Base-by-base conservation (phyloP, 2,888 invertebrate genomes). In the Megalurothrips usitatus region DNA sequence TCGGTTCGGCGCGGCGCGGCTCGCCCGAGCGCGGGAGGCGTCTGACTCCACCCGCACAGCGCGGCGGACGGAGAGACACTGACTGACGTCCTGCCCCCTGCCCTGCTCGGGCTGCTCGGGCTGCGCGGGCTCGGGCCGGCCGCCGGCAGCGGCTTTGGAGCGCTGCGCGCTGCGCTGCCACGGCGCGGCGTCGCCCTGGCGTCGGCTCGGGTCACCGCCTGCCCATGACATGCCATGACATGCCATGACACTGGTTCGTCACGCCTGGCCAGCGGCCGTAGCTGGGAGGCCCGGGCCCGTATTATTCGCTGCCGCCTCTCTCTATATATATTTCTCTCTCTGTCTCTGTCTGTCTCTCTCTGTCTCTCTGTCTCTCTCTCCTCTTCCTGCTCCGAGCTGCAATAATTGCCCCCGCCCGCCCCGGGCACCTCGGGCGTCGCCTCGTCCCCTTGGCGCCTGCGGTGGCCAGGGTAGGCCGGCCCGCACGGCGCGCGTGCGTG, bases 21-120 rank as follows among this genome's bases (percentile, higher is more conserved):
- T 14, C 58, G 58, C 19, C n/a, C 14, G 58, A 17, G n/a, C 34
- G 34, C 34, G 58, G 17, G 58, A 6, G 52, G 14, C 19, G 52
- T 17, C 17, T 58, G 19, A n/a, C 58, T 58, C 58, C 19, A 17
- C 8, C 17, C 58, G 58, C 58, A n/a, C 58, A 17, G 58, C 58
- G 58, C 58, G 58, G 19, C 58, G 58, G 58, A 19, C 58, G 58
- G 58, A 58, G 58, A n/a, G 58, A 58, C 58, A 58, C 58, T 58
- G 58, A 58, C 58, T 10, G 58, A 17, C n/a, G 6, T 6, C 6
- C 14, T 58, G 6, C 52, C 14, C 6, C 58, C 17, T 17, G 19
- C 11, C 19, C 58, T 75, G 23, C 68, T 23, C 68, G 68, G n/a
- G 68, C 68, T 26, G 68, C 68, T 12, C 12, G 68, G n/a, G 23